Base-by-base conservation (phyloP, 2,888 invertebrate genomes). In the Tenthredo amoena region DNA sequence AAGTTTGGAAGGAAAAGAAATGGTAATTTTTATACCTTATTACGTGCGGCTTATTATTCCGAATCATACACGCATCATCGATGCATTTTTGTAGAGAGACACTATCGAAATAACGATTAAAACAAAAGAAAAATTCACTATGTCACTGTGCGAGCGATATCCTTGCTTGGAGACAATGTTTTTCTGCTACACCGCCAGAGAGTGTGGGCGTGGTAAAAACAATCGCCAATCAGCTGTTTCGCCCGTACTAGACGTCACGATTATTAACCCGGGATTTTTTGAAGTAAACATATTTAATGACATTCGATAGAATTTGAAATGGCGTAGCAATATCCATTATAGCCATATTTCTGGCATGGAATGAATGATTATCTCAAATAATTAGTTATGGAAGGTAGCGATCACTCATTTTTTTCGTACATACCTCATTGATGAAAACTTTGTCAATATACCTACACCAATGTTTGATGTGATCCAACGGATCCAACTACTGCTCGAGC, bases 141-240 rank as follows among this genome's bases (percentile, higher is more conserved):
- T 31, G 15, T 82, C 72, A 81, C 77, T 85, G 26, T 31, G 15
- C 50, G 85, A 81, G 21, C 40, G 40, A 55, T 58, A 65, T 71
- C 79, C 31, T 68, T 15, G 55, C 47, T 71, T 50, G 47, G 55
- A 58, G 26, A 47, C 47, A 37, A 55, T 85, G 43, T 85, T 85
- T 71, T 85, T 82, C 37, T 72, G 47, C 15, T 82, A 47, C 85
- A 81, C 85, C 85, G 85, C 82, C 37, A 82, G 85, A 82, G 85
- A 82, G 82, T 82, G 85, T 79, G 81, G 85, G 85, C 82, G 85
- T 85, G 85, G 85, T 82, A 68, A 85, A 85, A 76, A 84, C 72
- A 85, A 71, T 72, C 68, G 81, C 85, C 85, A 82, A 85, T 82
- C 85, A 85, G 85, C 81, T 82, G 85, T 85, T 83, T 43, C 26